Conservation (phyloP, 2,113 vertebrate genomes). For the Rhinoderma darwinii region DNA sequence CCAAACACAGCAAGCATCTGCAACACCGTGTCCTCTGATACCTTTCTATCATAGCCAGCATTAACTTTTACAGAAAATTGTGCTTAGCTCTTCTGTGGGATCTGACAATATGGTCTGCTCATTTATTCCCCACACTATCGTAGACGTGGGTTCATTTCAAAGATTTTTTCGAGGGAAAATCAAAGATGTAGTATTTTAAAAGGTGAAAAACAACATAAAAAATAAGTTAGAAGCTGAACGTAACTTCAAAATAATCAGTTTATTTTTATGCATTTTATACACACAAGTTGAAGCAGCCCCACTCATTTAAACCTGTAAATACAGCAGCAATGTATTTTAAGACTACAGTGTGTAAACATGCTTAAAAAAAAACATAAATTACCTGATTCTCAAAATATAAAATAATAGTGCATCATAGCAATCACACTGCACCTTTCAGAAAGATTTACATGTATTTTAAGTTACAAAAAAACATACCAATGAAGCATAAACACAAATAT, state of each 20-base stretch:
- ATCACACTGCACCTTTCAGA: not conserved
- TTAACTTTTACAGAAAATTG: no score
- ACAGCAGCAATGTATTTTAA: slow-evolving; percentile 34
- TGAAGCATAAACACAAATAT: not conserved
- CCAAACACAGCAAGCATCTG: no score
- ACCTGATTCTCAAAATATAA: not conserved
- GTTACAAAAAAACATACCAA: not conserved
- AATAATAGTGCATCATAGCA: not conserved
- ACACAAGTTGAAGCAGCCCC: not conserved
- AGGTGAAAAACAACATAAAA: not conserved
- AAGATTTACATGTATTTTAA: not conserved
- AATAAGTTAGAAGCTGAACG: not conserved
- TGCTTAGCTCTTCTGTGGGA: no score
- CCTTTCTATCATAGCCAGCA: no score
- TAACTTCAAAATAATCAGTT: not conserved
- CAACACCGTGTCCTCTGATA: no score
- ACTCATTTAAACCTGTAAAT: not conserved
- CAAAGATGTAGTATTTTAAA: not conserved
- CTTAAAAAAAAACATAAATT: not conserved
- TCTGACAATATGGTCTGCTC: no score
- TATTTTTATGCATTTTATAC: slow-evolving; percentile 11
- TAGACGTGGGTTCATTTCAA: no score
- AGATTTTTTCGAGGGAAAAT: no score
- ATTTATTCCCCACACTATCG: no score
- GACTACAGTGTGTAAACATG: slow-evolving; percentile 44